Conservation (phyloP, 1,140 invertebrate genomes). For the Tetragonula clypearis region DNA sequence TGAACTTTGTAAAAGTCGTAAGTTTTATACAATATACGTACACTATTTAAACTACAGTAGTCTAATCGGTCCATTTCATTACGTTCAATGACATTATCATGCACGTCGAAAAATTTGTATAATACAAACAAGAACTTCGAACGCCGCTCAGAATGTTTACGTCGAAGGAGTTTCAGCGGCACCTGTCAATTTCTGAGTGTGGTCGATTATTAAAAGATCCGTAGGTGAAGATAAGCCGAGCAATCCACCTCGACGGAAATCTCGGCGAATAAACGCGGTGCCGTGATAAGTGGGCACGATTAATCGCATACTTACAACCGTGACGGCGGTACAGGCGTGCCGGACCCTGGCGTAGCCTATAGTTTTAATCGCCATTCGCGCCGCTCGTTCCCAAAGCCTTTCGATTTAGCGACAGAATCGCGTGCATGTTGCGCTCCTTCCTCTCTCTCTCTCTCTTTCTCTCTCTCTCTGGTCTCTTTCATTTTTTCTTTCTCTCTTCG, state of each 20-base stretch:
- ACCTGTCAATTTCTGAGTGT: constrained; percentile 21
- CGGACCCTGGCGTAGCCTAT: constrained; percentile 16
- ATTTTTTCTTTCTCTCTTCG: neutral
- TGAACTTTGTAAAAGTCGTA: neutral
- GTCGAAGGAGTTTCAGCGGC: constrained; percentile 2
- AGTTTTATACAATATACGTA: neutral
- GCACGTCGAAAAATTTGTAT: neutral
- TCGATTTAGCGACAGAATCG: constrained; percentile 69
- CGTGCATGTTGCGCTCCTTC: constrained; percentile 53
- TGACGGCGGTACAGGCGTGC: constrained; percentile 55
- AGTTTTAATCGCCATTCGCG: constrained; percentile 51
- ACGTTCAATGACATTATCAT: neutral
- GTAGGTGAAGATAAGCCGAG: neutral
- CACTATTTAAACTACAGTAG: neutral
- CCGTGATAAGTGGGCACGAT: constrained; percentile 61
- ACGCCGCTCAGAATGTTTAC: neutral
- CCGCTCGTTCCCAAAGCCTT: constrained; percentile 45
- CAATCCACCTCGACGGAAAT: constrained; percentile 53
- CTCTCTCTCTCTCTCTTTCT: neutral
- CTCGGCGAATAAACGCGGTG: constrained; percentile 48
- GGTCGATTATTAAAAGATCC: constrained; percentile 33
- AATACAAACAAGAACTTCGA: neutral
- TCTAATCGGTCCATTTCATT: neutral
- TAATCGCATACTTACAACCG: constrained; percentile 65
- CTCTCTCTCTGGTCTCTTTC: neutral